Evolutionary conservation across 2,113 vertebrate genomes (phyloP).

Genomic region (Amazona guildingii): DNA sequence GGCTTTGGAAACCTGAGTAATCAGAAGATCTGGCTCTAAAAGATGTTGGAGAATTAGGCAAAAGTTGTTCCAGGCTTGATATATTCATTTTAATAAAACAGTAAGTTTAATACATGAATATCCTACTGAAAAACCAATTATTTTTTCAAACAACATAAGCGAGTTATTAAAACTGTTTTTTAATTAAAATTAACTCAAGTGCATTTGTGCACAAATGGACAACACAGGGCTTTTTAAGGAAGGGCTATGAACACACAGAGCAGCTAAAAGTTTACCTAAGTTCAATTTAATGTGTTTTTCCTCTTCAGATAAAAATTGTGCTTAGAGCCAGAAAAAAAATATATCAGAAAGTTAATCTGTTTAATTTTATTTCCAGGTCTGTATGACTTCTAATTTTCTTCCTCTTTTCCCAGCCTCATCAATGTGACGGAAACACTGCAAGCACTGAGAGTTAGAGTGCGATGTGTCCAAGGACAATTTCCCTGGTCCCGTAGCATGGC

Average conservation of each 20-base stretch:
- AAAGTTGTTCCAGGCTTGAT: background rate
- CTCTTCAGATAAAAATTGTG: background rate
- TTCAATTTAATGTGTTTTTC: constrained; percentile 8
- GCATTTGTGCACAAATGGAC: constrained; percentile 25
- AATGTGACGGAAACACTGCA: background rate
- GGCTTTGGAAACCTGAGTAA: background rate
- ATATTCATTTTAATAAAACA: background rate
- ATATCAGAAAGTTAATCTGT: background rate
- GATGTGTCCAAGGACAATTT: background rate
- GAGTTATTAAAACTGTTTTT: constrained; percentile 5
- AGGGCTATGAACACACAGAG: background rate
- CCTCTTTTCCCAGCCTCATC: background rate
- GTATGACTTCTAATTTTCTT: background rate
- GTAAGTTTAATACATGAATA: background rate
- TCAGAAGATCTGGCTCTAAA: background rate
- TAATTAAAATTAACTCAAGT: constrained; percentile 61
- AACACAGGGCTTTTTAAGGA: background rate
- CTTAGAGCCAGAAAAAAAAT: background rate
- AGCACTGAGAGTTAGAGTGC: background rate
- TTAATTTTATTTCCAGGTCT: background rate
- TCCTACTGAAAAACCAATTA: background rate
- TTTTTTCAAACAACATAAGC: background rate
- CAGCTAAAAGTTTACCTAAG: background rate
- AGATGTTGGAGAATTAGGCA: background rate
- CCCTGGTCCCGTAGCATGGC: background rate